Percentiles rank a stretch among this genome's conserved stretches.
phyloP scores from a whole-genome alignment of 2,888 invertebrate genomes.

The Dexiosoma caninum region DNA sequence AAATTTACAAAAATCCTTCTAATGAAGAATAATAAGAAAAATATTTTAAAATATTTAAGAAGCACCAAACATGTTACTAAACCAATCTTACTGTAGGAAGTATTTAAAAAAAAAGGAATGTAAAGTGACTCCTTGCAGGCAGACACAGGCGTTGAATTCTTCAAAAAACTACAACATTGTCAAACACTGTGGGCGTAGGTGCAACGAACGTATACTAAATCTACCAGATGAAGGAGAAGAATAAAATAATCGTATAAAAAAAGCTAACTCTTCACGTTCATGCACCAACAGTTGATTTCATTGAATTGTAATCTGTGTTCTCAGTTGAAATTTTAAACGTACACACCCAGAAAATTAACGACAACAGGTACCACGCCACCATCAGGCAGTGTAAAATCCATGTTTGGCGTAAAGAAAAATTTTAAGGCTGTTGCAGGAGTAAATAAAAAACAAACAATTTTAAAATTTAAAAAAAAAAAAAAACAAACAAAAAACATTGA shows the following conservation, averaged over 20 bases:
- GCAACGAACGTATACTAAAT: slow-evolving; percentile 69
- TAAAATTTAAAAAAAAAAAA: slow-evolving; percentile 25
- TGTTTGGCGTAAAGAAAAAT: slow-evolving; percentile 42
- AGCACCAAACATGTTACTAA: not conserved
- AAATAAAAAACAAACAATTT: slow-evolving; percentile 29
- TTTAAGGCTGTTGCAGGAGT: slow-evolving; percentile 52
- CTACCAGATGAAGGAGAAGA: slow-evolving; percentile 31
- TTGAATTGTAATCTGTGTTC: slow-evolving; percentile 57
- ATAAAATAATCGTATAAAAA: slow-evolving; percentile 12
- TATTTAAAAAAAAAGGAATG: not conserved
- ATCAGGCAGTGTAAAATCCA: slow-evolving; percentile 30
- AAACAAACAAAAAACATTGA: slow-evolving; percentile 31
- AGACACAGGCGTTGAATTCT: slow-evolving; percentile 46
- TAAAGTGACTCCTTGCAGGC: not conserved
- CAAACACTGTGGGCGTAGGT: slow-evolving; percentile 72
- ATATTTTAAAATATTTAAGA: not conserved
- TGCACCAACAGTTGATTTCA: slow-evolving; percentile 58
- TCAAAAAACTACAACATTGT: slow-evolving; percentile 46
- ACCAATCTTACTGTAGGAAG: not conserved
- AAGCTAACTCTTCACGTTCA: slow-evolving; percentile 43
- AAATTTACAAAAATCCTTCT: no score
- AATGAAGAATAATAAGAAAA: no score
- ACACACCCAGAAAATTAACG: slow-evolving; percentile 65
- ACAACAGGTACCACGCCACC: slow-evolving; percentile 62
- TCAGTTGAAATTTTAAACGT: slow-evolving; percentile 60